Conservation (phyloP, 2,888 invertebrate genomes). For the Cinara cedri region DNA sequence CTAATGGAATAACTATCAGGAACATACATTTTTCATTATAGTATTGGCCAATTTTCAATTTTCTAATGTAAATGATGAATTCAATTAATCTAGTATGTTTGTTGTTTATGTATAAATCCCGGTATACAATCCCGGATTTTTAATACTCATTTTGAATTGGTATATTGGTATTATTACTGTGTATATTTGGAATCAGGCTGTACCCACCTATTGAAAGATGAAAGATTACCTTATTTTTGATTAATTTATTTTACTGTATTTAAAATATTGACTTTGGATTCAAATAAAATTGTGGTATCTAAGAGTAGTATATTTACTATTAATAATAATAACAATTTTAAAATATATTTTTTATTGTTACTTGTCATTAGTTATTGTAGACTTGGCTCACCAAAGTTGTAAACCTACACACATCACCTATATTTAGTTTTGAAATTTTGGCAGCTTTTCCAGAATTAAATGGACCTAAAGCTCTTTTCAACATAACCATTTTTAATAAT, state of each 20-base stretch:
- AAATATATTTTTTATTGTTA: conserved; percentile 38
- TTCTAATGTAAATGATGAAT: neutral
- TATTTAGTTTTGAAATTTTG: conserved; percentile 51
- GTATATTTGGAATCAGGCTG: neutral
- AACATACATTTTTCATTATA: neutral
- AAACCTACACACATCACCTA: conserved; percentile 47
- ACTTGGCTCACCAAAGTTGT: conserved; percentile 51
- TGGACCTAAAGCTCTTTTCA: conserved; percentile 21
- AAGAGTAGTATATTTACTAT: neutral
- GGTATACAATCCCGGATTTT: no score
- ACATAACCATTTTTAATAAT: conserved; percentile 27
- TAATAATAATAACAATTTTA: neutral
- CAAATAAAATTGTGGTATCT: neutral
- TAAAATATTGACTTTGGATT: neutral
- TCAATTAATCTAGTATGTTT: neutral
- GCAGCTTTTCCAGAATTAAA: conserved; percentile 52
- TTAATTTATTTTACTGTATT: neutral
- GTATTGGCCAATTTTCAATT: conserved; percentile 7
- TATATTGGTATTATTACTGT: neutral
- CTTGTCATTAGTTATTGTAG: conserved; percentile 36
- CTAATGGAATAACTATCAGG: neutral
- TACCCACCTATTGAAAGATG: neutral
- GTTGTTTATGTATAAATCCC: neutral
- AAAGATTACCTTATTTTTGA: neutral
- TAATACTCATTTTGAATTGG: neutral